A percentile compares a stretch with the other conserved stretches of the same genome.
phyloP scores from a whole-genome alignment of 2,888 invertebrate species.

The Taenaris catops region DNA sequence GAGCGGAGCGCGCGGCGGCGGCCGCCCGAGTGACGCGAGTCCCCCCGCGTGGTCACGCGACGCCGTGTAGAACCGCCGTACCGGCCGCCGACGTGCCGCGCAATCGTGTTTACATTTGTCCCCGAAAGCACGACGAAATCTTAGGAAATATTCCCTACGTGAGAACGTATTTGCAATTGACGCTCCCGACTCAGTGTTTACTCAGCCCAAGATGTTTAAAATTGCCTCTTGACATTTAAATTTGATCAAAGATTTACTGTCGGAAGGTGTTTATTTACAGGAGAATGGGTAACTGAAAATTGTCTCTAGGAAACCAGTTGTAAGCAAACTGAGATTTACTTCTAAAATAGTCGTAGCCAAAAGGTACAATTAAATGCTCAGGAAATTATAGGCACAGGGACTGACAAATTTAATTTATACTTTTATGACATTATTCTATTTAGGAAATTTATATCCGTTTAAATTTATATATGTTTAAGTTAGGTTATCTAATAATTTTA shows the following conservation, averaged over 20 bases:
- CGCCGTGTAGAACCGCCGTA: slow-evolving; percentile 22
- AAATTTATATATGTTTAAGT: no score
- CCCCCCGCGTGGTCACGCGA: slow-evolving; percentile 25
- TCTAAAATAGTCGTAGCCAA: no score
- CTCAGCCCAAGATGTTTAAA: slow-evolving; percentile 29
- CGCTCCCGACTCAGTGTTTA: slow-evolving; percentile 48
- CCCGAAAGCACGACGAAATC: slow-evolving; percentile 52
- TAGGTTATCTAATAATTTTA: no score
- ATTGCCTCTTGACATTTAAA: slow-evolving; percentile 11
- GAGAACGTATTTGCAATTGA: slow-evolving; percentile 49
- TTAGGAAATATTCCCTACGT: slow-evolving; percentile 59
- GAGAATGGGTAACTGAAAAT: not conserved
- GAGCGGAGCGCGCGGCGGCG: slow-evolving; percentile 71
- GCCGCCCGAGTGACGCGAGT: slow-evolving; percentile 69
- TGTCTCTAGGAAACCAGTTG: not conserved
- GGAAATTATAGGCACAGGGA: no score
- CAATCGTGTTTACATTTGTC: slow-evolving; percentile 29
- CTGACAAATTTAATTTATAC: no score
- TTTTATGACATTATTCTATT: no score
- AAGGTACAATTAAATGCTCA: no score
- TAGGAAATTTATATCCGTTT: no score
- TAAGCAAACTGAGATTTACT: no score
- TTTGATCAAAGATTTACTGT: slow-evolving; percentile 7
- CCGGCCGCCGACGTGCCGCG: slow-evolving; percentile 36
- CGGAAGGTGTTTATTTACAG: slow-evolving; percentile 2